Base-by-base conservation (phyloP, 2,888 invertebrate genomes). In the Troilus luridus region DNA sequence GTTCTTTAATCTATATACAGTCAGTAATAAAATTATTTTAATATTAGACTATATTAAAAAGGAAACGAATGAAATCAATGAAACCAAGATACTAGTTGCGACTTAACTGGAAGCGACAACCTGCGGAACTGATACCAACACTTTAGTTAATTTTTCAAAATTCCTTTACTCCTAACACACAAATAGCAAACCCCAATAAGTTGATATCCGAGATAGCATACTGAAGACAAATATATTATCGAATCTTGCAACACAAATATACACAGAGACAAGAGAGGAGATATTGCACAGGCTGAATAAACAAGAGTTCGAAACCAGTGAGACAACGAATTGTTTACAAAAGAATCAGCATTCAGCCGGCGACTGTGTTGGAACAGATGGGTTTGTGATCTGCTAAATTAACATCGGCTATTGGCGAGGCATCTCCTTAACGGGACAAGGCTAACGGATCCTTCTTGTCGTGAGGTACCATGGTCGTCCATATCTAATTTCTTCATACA, bases 261-360 rank as follows among this genome's bases (percentile, higher is more conserved):
- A 77, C 8, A 77, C 24, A 77, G 5, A 77, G 41, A 27, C 27
- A 77, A 77, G 27, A 19, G 41, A 77, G 72, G 41, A 77, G 72
- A 77, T 41, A 77, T 77, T 77, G 72, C 72, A 77, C 72, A 77
- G 72, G 41, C 41, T 77, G 41, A 14, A 27, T 41, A 77, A 77
- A 77, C 72, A 77, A 77, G 17, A 27, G 19, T 24, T 77, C 27
- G 21, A 41, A 77, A 21, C 17, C 72, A 41, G 7, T 41, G 41
- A 77, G 17, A 27, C 41, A 27, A 77, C 2, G 24, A 41, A 17
- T 7, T 77, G 72, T 77, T 77, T 77, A 77, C 72, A 27, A 41
- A 77, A 41, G 27, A 77, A 17, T 41, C 27, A 77, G 17, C 67
- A 67, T 24, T 12, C 72, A 19, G 17, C 17, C 27, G 27, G 72